Conservation (phyloP, 2,797 vertebrate genomes). For the Kryptopterus vitreolus region DNA sequence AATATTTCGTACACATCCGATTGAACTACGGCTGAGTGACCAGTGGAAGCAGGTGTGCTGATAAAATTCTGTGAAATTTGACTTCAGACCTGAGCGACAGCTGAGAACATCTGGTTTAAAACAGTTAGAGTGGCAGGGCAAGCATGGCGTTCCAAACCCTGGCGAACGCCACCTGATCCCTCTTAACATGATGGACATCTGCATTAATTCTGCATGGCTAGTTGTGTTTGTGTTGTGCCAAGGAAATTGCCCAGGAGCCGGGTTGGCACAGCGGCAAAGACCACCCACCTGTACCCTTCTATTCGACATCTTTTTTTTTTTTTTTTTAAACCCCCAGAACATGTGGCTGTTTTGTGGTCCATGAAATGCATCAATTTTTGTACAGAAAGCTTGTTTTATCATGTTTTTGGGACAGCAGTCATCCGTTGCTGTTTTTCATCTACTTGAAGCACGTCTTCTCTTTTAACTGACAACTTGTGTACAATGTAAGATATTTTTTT, state of each 20-base stretch:
- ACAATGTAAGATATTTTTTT: slow-evolving; percentile 53
- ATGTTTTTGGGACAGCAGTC: slow-evolving; percentile 38
- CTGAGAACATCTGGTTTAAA: slow-evolving; percentile 35
- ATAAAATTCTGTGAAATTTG: background rate
- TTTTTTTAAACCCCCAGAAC: background rate
- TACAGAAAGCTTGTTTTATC: slow-evolving; percentile 31
- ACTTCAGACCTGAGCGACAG: slow-evolving; percentile 1
- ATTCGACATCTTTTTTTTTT: background rate
- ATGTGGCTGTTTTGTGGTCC: slow-evolving; percentile 6
- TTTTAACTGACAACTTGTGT: slow-evolving; percentile 50
- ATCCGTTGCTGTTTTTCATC: slow-evolving; percentile 22
- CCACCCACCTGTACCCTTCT: slow-evolving; percentile 1
- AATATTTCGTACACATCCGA: background rate
- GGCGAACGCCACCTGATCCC: slow-evolving; percentile 36
- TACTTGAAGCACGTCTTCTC: slow-evolving; percentile 37
- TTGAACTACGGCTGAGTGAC: slow-evolving; percentile 6
- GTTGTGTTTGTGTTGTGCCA: slow-evolving; percentile 25
- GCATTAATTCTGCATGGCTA: slow-evolving; percentile 24
- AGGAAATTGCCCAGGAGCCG: background rate
- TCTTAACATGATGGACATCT: background rate
- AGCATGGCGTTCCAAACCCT: slow-evolving; percentile 15
- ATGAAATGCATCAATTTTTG: slow-evolving; percentile 7
- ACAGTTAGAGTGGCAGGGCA: background rate
- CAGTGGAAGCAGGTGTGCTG: slow-evolving; percentile 28
- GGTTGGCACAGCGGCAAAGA: background rate